A percentile compares a stretch with the other conserved stretches of the same genome.
These are phyloP conservation scores for Macrotus californicus DNA, from an alignment of 2,113 vertebrate genomes.

Conservation along the genomic window DNA sequence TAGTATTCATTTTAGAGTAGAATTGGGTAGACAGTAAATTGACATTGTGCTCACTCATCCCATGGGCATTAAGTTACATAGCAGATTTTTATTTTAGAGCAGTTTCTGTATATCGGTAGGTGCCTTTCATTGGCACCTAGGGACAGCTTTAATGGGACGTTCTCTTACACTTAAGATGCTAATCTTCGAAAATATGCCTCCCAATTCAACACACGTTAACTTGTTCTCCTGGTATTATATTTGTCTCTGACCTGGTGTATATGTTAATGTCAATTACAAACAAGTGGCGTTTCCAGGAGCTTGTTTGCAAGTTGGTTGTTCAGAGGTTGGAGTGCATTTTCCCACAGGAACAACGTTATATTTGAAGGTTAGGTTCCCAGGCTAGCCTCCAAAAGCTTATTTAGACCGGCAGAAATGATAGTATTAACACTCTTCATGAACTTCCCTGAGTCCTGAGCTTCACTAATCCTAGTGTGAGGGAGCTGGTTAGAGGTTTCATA, in stretches of 20 bases:
- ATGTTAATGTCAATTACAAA: background rate
- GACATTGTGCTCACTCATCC: background rate
- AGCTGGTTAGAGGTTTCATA: background rate
- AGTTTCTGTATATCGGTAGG: background rate
- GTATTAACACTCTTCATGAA: background rate
- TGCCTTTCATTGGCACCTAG: background rate
- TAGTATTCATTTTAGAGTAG: background rate
- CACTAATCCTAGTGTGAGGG: background rate
- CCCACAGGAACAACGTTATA: background rate
- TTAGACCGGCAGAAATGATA: background rate
- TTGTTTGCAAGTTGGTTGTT: background rate
- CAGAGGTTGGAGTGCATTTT: background rate
- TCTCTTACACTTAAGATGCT: constrained; percentile 1
- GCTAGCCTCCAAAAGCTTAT: background rate
- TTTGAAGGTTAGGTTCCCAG: background rate
- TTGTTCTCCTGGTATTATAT: background rate
- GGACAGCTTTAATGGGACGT: background rate
- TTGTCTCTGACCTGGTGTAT: background rate
- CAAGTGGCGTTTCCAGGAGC: background rate
- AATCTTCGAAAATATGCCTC: background rate
- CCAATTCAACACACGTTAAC: background rate
- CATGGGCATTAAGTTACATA: background rate
- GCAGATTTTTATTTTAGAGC: background rate
- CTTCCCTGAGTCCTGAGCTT: background rate
- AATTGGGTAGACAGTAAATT: background rate